These are phyloP conservation scores for Craniophora ligustri DNA, from an alignment of 2,888 invertebrate genomes.

Conservation along the genomic window DNA sequence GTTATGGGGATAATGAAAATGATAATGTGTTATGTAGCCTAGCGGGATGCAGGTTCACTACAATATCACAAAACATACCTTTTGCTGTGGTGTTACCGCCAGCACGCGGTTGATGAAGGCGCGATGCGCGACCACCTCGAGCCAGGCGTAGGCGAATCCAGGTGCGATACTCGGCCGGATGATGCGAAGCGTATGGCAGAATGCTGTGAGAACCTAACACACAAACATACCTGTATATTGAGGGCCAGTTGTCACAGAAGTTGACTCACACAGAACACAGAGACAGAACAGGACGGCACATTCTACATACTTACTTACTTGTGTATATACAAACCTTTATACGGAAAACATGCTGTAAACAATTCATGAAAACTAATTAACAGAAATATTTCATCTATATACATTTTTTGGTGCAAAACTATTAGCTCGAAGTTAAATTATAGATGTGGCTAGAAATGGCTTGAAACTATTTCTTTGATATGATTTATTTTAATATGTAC, in stretches of 20 bases:
- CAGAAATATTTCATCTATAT: neutral
- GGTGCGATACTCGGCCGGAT: constrained; percentile 97
- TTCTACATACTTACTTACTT: constrained; percentile 2
- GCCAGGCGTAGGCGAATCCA: constrained; percentile 99
- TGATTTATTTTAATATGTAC: neutral
- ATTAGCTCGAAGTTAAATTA: neutral
- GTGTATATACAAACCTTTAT: constrained; percentile 24
- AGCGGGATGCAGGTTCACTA: neutral
- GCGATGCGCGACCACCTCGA: constrained; percentile 98
- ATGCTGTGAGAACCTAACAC: constrained; percentile 94
- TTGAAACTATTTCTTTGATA: neutral
- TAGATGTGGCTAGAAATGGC: neutral
- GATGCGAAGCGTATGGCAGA: constrained; percentile 98
- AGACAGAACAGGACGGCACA: constrained; percentile 11
- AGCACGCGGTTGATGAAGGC: constrained; percentile 98
- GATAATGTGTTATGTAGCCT: neutral
- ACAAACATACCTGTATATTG: neutral
- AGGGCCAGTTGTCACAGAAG: neutral
- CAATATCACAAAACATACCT: constrained; percentile 79
- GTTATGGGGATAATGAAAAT: neutral
- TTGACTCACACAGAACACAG: constrained; percentile 1
- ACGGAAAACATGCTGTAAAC: constrained; percentile 17
- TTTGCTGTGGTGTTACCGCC: constrained; percentile 96
- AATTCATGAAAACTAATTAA: constrained; percentile 13
- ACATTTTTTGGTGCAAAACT: neutral